phyloP scores from a whole-genome alignment of 92 coral and sea anemone species.

The Chrysogorgia sp. region DNA sequence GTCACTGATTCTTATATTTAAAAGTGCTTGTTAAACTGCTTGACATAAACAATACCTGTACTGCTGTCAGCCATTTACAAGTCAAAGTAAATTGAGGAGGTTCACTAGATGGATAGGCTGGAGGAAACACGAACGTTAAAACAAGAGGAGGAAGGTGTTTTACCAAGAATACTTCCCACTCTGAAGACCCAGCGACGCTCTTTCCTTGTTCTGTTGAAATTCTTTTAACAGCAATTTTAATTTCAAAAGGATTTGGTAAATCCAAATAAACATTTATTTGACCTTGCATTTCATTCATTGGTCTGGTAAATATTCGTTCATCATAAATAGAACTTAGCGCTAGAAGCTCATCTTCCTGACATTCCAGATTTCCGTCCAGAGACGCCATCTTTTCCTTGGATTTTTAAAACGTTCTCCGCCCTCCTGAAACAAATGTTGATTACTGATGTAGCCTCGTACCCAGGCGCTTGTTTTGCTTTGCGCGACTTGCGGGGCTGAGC shows the following conservation, averaged over 20 bases:
- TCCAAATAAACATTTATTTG: slow-evolving; percentile 78
- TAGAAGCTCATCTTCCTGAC: slow-evolving; percentile 82
- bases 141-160: slow-evolving; percentile 85
- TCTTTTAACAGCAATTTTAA: slow-evolving; percentile 54
- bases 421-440: too few species aligned
- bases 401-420: too few species aligned
- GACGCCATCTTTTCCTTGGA: slow-evolving; percentile 72
- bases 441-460: too few species aligned
- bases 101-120: slow-evolving; percentile 73
- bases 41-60: too few species aligned
- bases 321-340: slow-evolving; percentile 93
- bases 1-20: too few species aligned
- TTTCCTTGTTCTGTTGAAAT: slow-evolving; percentile 1
- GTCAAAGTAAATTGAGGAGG: slow-evolving; percentile 85
- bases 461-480: too few species aligned
- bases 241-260: slow-evolving; percentile 74
- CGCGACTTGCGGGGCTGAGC: too few species aligned
- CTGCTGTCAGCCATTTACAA: slow-evolving; percentile 89
- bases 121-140: slow-evolving; percentile 77
- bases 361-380: slow-evolving; percentile 60
- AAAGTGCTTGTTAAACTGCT: too few species aligned
- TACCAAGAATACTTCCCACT: slow-evolving; percentile 58
- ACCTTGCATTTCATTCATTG: slow-evolving; percentile 81
- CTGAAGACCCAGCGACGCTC: slow-evolving; percentile 16
- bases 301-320: slow-evolving; percentile 76